Base-by-base conservation (phyloP, 2,113 vertebrate genomes). In the Lophura nycthemera region DNA sequence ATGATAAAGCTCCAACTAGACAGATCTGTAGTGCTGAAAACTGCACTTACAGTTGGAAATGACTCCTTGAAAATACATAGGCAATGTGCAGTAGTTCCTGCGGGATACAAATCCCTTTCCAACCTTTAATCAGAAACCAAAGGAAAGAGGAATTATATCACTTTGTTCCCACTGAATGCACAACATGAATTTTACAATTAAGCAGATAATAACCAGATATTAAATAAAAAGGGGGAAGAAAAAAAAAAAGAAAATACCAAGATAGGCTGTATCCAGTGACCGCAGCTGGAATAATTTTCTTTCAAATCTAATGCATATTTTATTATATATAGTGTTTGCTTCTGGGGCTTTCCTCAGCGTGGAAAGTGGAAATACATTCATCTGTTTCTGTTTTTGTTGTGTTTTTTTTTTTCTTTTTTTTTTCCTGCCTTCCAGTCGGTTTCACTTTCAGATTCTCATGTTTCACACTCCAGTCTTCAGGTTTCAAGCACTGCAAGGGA, bases 381-480 rank as follows among this genome's bases (percentile, higher is more conserved):
- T 89, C 71, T 86, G 64, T 60, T 86, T 83, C 63, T 85, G 85
- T 32, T 92, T 91, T 83, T 78, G 86, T 29, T 17, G 27, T 54
- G 27, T 15, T 16, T 29, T 50, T 29, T 14, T 52, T 54, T 27
- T 7, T 29, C 27, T 12, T 52, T 27, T 52, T 21, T 50, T 92
- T 91, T 83, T 17, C 42, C 42, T 81, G 79, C 83, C 83, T 95
- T 78, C 59, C 85, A 83, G 61, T 81, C 73, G 30, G 93, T 96
- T 95, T 95, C 94, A 81, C 93, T 97, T 97, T 94, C 94, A 95
- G 93, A 95, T 97, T 92, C 95, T 92, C 83, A 38, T 25, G 69
- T 91, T 95, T 86, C 93, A 90, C 40, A 22, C 78, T 83, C 76
- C 76, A 57, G 72, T 43, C 69, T 86, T 95, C 79, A 95, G 79